A percentile compares a stretch with the other conserved stretches of the same genome.
phyloP scores from a whole-genome alignment of 2,888 invertebrate species.

The Temnothorax rugatulus region DNA sequence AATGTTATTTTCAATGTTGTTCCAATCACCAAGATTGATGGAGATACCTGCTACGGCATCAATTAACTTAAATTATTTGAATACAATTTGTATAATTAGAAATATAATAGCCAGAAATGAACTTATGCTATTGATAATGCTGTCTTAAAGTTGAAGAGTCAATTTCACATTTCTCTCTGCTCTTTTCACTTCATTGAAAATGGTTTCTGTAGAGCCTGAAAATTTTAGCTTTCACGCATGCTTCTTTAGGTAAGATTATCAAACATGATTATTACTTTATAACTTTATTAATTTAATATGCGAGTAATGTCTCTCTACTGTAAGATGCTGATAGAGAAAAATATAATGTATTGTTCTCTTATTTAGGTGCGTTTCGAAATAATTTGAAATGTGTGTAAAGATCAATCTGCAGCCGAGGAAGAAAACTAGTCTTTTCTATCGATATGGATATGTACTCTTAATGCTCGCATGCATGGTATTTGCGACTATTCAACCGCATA shows the following conservation, averaged over 20 bases:
- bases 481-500: constrained; percentile 81
- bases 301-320: background rate
- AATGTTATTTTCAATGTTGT: background rate
- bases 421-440: constrained; percentile 73
- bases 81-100: background rate
- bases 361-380: constrained; percentile 46
- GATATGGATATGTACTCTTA: constrained; percentile 82
- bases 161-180: background rate
- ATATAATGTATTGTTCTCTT: background rate
- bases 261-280: constrained; percentile 5
- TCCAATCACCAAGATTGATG: background rate
- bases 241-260: constrained; percentile 46
- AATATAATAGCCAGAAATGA: background rate
- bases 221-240: constrained; percentile 42
- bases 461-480: constrained; percentile 83
- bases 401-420: constrained; percentile 57
- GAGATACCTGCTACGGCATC: background rate
- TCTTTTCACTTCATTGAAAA: constrained; percentile 16
- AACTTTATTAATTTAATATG: constrained; percentile 10
- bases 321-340: background rate
- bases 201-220: constrained; percentile 25
- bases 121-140: background rate
- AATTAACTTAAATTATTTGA: background rate
- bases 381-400: constrained; percentile 60
- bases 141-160: background rate